phyloP scores from a whole-genome alignment of 2,888 invertebrate species.

The Pseudanteris insignis region DNA sequence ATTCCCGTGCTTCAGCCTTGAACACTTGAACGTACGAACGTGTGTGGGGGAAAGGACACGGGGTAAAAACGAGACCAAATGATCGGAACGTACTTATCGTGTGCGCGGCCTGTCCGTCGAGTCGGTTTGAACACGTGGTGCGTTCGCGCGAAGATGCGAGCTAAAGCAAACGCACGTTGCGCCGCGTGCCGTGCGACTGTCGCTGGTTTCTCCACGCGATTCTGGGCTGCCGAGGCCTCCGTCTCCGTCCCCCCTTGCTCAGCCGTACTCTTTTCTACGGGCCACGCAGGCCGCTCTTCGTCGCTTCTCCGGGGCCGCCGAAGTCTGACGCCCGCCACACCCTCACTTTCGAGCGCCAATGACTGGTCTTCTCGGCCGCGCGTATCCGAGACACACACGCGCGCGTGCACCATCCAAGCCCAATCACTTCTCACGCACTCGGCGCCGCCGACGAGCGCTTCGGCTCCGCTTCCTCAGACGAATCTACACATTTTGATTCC shows the following conservation, averaged over 20 bases:
- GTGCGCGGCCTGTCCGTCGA: background rate
- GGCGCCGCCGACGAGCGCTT: no score
- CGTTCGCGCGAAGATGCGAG: conserved; percentile 25
- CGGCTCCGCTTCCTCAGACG: no score
- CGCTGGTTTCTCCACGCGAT: conserved; percentile 41
- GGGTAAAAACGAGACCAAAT: background rate
- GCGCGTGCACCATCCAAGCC: no score
- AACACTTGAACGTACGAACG: background rate
- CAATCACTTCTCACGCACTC: no score
- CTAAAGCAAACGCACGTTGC: conserved; percentile 39
- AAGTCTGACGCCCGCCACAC: conserved; percentile 35
- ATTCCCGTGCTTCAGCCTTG: no score
- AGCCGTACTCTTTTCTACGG: conserved; percentile 37
- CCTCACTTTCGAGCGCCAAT: conserved; percentile 23
- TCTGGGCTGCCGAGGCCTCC: conserved; percentile 30
- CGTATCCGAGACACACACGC: conserved; percentile 1
- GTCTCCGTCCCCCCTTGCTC: conserved; percentile 27
- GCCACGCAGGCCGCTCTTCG: conserved; percentile 24
- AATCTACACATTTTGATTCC: no score
- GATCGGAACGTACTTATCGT: conserved; percentile 6
- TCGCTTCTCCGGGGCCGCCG: conserved; percentile 24
- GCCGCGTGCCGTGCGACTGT: conserved; percentile 45
- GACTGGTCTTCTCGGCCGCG: conserved; percentile 30
- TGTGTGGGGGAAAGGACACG: background rate
- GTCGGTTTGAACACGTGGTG: conserved; percentile 37